A percentile compares a stretch with the other conserved stretches of the same genome.
Conservation (phyloP, 2,797 vertebrate genomes). For the Lutjanus argentimaculatus region DNA sequence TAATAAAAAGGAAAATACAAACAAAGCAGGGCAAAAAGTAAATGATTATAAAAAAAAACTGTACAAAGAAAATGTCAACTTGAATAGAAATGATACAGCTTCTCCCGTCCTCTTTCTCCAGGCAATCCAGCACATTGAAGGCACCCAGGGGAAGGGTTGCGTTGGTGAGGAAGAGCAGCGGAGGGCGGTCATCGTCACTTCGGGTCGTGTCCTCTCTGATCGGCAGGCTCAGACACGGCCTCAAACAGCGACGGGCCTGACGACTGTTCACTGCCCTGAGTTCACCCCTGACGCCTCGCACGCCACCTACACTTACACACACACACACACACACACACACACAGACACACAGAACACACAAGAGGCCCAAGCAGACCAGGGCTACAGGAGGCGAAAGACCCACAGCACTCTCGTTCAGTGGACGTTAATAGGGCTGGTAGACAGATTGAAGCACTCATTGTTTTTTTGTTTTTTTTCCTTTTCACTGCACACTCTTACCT, state of each 20-base stretch:
- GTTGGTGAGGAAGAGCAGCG: constrained; percentile 92
- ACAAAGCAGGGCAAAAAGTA: too few species aligned
- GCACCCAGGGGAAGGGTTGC: constrained; percentile 91
- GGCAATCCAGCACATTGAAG: constrained; percentile 99
- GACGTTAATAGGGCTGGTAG: constrained; percentile 68
- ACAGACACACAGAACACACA: constrained; percentile 35
- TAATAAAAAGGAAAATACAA: too few species aligned
- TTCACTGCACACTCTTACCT: constrained; percentile 51
- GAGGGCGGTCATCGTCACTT: constrained; percentile 93
- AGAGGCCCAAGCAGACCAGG: constrained; percentile 42
- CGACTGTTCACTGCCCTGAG: constrained; percentile 93
- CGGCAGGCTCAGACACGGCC: constrained; percentile 91
- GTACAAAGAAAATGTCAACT: too few species aligned
- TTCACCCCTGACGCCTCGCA: constrained; percentile 23
- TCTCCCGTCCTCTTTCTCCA: constrained; percentile 54
- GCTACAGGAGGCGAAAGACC: constrained; percentile 64
- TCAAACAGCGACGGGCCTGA: constrained; percentile 92
- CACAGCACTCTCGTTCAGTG: constrained; percentile 66
- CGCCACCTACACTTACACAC: constrained; percentile 36
- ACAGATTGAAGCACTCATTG: constrained; percentile 71
- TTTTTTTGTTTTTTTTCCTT: constrained; percentile 15
- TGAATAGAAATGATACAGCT: too few species aligned
- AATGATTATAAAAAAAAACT: too few species aligned
- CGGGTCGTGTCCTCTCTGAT: constrained; percentile 88
- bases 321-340: constrained; percentile 50